Base-by-base conservation (phyloP, 2,797 vertebrate species). In the Gobio occitaniae region DNA sequence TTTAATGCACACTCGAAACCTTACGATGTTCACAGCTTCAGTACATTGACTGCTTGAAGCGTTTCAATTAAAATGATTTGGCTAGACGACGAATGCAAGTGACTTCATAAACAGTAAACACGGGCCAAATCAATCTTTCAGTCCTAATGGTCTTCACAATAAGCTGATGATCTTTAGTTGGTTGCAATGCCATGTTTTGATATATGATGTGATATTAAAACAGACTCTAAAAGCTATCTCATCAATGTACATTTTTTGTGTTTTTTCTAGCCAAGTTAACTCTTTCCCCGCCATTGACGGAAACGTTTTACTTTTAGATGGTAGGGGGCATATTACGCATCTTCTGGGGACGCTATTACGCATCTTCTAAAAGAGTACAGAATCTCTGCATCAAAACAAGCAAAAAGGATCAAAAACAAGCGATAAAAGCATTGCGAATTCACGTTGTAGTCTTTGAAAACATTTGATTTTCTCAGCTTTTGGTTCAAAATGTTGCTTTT, bases 1-100 rank as follows among this genome's bases (percentile, higher is more conserved):
- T 82, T 71, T 72, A 82, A 59, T 72, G 13, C 52, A 38, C 78
- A 71, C 65, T 82, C 16, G 19, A 82, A 82, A 82, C 52, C 69
- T 72, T 82, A 68, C 12, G 38, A 72, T 72, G 65, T 82, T 72
- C 41, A 59, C 54, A 59, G 50, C 54, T 72, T 61, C 6, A 32
- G 54, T 56, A 32, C 16, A n/a, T 19, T 71, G 63, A 59, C 69
- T 82, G 68, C 38, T 82, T 82, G 16, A 80, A 80, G 65, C 13
- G 4, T 41, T 80, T 80, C 48, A 54, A 41, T 69, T 69, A 54
- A 69, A 80, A 80, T 68, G 65, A 32, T 54, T 80, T 80, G 78
- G 78, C 12, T 8, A 25, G 32, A 3, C 36, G 19, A 52, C 2
- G 21, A 68, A 80, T 54, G 19, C 17, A 66, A 29, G 44, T 50